Evolutionary conservation across 2,888 invertebrate species (phyloP).

Genomic region (Drosophila emarginata): DNA sequence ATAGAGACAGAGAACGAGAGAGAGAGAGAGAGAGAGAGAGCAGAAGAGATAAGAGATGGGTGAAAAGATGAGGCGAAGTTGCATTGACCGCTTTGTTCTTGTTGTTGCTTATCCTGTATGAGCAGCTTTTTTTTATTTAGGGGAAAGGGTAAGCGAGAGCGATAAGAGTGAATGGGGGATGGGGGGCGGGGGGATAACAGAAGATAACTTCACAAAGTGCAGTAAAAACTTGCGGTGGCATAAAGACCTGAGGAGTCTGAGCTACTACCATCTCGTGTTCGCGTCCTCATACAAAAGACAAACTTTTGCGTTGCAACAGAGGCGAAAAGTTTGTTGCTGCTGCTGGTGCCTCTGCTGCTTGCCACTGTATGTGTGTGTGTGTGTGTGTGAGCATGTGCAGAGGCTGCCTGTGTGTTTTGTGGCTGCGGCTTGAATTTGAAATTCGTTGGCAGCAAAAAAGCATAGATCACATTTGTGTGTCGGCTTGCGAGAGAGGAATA

Average conservation of each 20-base stretch:
- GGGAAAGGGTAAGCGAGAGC: constrained; percentile 31
- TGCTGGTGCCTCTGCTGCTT: constrained; percentile 39
- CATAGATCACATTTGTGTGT: constrained; percentile 71
- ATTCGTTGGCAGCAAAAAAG: constrained; percentile 59
- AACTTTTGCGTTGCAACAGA: constrained; percentile 55
- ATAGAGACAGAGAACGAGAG: not conserved
- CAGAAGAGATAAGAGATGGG: constrained; percentile 10
- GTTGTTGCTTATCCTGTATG: constrained; percentile 42
- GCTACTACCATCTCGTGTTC: constrained; percentile 34
- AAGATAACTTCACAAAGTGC: constrained; percentile 65
- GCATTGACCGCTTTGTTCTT: constrained; percentile 45
- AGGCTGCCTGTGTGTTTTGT: constrained; percentile 31
- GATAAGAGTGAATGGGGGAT: not conserved
- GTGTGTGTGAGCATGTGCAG: constrained; percentile 55
- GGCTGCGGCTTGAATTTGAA: constrained; percentile 74
- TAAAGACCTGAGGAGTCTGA: constrained; percentile 67
- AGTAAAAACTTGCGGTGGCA: constrained; percentile 77
- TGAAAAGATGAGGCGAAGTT: constrained; percentile 27
- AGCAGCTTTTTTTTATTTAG: constrained; percentile 17
- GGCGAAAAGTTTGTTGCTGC: constrained; percentile 15
- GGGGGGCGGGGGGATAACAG: not conserved
- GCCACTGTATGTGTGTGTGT: not conserved
- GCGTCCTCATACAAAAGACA: constrained; percentile 56
- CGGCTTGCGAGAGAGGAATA: constrained; percentile 52
- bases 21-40: constrained; percentile 17